Evolutionary conservation across 2,888 invertebrate species (phyloP).

Genomic region (Eudemis profundana): DNA sequence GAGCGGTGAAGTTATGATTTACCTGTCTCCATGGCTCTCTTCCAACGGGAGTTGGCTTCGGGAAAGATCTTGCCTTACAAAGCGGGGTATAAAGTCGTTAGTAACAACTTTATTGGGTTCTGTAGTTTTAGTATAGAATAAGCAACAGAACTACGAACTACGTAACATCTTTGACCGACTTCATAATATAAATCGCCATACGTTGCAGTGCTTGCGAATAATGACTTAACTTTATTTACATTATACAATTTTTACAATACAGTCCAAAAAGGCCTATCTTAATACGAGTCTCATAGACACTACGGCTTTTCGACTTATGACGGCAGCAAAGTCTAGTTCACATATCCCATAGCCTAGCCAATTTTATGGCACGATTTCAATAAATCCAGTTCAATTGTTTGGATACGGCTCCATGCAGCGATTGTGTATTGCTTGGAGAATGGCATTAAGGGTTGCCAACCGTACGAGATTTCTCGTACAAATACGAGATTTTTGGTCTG

Average conservation of each 20-base stretch:
- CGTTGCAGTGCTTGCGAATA: not conserved
- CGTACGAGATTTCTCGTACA: too few species aligned
- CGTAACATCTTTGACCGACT: too few species aligned
- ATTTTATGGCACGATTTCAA: constrained; percentile 28
- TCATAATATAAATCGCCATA: too few species aligned
- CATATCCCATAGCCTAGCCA: not conserved
- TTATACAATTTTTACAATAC: not conserved
- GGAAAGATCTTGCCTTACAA: not conserved
- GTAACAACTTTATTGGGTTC: not conserved
- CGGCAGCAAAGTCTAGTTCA: too few species aligned
- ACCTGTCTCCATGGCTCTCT: constrained; percentile 31
- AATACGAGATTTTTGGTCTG: too few species aligned
- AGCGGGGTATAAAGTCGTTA: too few species aligned
- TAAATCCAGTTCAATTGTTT: constrained; percentile 30
- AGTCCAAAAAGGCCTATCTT: too few species aligned
- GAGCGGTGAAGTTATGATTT: constrained; percentile 35
- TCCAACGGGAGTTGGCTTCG: constrained; percentile 33
- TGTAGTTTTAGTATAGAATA: not conserved
- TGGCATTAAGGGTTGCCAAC: too few species aligned
- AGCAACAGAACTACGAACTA: too few species aligned
- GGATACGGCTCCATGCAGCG: constrained; percentile 19
- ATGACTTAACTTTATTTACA: not conserved
- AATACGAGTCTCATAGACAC: too few species aligned
- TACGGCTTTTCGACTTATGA: too few species aligned
- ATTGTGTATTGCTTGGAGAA: constrained; percentile 12